Evolutionary conservation across 2,888 invertebrate species (phyloP).

Genomic region (Belgica antarctica): DNA sequence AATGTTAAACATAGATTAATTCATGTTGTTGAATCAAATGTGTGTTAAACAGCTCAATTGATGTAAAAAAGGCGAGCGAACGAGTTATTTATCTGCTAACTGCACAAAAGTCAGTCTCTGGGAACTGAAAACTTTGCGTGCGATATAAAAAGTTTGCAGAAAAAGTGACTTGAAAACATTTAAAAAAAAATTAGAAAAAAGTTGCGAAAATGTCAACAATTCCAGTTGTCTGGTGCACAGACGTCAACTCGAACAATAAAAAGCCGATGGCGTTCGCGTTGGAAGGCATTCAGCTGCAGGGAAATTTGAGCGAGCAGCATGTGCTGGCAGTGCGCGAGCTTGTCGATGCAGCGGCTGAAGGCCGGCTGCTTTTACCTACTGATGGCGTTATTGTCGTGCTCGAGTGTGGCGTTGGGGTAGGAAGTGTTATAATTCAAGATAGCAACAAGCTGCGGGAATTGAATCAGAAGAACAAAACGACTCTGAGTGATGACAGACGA

Average conservation of each 20-base stretch:
- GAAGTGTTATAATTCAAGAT: conserved; percentile 52
- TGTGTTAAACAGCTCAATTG: no score
- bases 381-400: conserved; percentile 55
- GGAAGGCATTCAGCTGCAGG: conserved; percentile 55
- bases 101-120: no score
- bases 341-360: conserved; percentile 55
- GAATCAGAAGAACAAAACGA: not conserved
- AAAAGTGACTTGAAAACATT: not conserved
- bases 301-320: conserved; percentile 55
- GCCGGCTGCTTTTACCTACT: conserved; percentile 54
- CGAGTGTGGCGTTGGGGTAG: conserved; percentile 54
- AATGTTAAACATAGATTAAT: no score
- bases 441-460: not conserved
- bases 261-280: conserved; percentile 55
- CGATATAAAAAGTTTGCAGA: not conserved
- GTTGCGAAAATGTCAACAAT: conserved; percentile 53
- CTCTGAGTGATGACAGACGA: not conserved
- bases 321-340: conserved; percentile 54
- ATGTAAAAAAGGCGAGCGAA: no score
- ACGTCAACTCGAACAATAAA: conserved; percentile 55
- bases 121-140: no score
- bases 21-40: no score
- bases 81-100: no score
- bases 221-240: conserved; percentile 56
- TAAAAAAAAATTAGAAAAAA: conserved; percentile 1